phyloP scores from a whole-genome alignment of 2,113 vertebrate species.

The Rhinoptilus africanus region DNA sequence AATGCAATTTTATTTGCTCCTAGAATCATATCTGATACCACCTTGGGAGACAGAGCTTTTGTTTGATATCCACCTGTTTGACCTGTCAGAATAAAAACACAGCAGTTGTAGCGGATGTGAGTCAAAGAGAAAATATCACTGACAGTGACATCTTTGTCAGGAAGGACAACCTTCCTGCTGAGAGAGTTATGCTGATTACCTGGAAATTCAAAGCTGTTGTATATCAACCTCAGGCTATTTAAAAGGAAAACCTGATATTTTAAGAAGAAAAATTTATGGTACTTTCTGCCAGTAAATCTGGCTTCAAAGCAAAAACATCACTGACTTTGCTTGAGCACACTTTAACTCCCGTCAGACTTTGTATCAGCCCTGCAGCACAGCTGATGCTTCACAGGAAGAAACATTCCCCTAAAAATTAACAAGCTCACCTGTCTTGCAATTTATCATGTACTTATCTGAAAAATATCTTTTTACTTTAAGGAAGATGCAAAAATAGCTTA shows the following conservation, averaged over 20 bases:
- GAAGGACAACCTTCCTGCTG: not conserved
- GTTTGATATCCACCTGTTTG: not conserved
- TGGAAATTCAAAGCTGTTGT: not conserved
- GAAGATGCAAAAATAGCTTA: not conserved
- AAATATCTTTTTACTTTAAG: not conserved
- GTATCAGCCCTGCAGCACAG: not conserved
- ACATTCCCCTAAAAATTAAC: not conserved
- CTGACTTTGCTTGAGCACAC: not conserved
- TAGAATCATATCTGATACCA: not conserved
- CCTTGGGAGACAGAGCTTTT: not conserved
- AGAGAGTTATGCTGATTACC: not conserved
- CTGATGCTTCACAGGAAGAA: not conserved
- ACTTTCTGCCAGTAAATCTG: not conserved
- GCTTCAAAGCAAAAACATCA: not conserved
- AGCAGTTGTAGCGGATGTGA: not conserved
- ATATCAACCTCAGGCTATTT: not conserved
- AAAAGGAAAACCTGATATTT: not conserved
- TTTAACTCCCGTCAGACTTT: no score
- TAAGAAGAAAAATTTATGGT: not conserved
- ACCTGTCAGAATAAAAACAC: not conserved
- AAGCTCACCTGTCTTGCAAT: not conserved
- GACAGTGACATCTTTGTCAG: constrained; percentile 5
- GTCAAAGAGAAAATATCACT: not conserved
- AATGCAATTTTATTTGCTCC: not conserved
- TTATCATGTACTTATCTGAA: not conserved